A percentile compares a stretch with the other conserved stretches of the same genome.
Conservation (phyloP, 2,113 vertebrate genomes). For the Felis chaus region DNA sequence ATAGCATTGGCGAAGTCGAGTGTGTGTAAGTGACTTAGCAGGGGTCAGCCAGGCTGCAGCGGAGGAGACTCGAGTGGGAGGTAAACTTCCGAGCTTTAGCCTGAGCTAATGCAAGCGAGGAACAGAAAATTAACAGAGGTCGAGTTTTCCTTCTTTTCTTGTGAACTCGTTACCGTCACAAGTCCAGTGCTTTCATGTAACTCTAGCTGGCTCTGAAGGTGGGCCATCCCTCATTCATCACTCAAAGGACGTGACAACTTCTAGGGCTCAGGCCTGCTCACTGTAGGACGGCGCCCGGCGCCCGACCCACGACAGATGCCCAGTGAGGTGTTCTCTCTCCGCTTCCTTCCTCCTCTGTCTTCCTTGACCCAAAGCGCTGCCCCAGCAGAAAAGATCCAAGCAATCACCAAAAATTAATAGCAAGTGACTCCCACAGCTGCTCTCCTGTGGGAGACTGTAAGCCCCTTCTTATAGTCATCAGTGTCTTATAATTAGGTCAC, state of each 20-base stretch:
- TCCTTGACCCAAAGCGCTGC: not conserved
- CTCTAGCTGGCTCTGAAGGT: not conserved
- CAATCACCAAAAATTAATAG: not conserved
- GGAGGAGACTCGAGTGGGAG: not conserved
- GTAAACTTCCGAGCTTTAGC: not conserved
- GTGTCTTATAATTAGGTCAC: not conserved
- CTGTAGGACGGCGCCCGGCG: fast-evolving
- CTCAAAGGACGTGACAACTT: not conserved
- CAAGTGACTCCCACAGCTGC: not conserved
- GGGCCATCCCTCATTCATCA: not conserved
- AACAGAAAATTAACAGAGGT: not conserved
- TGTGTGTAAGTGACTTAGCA: not conserved
- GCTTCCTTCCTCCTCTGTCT: not conserved
- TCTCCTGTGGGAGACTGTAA: not conserved
- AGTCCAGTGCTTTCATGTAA: not conserved
- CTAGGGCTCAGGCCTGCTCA: not conserved
- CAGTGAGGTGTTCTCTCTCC: not conserved
- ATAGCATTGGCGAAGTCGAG: not conserved
- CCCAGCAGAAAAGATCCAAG: not conserved
- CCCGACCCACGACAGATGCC: not conserved
- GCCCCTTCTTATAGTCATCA: not conserved
- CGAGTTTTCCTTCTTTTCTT: not conserved
- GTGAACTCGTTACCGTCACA: not conserved
- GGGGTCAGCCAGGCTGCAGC: not conserved
- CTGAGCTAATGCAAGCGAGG: not conserved